Evolutionary conservation across 1,140 invertebrate genomes (phyloP), one percentile per base, ranked within the genome.

Genomic region (Ephestia elutella): DNA sequence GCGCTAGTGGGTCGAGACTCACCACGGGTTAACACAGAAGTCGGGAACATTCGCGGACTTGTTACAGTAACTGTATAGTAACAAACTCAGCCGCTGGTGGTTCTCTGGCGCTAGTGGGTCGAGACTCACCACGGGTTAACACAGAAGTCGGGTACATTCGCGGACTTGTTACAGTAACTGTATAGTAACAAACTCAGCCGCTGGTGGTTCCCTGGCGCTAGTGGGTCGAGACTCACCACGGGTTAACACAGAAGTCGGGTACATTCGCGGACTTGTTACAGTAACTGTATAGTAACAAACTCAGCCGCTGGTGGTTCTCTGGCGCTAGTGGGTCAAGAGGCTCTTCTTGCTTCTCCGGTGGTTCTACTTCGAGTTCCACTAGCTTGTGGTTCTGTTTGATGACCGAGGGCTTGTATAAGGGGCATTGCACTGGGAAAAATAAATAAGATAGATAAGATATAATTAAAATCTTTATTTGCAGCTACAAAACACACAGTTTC

Each of bases 261-360:
- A 94, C 92, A 75, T 96, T 95, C 18, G 92, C 90, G 0, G 95
- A 96, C 49, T 93, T 92, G 63, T 92, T 92, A 57, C 96, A 95
- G 76, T 96, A 98, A 81, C 96, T 98, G 76, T 96, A 98, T 78
- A 99, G 97, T 25, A 99, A 89, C 25, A 99, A 94, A 5, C 95
- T 92, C 8, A 99, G 84, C 38, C 93, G 88, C 89, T 99, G 98
- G 87, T 99, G 98, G 82, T 94, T 94, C 50, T 91, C 91, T 0
- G 95, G 94, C 78, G 97, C 94, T 0, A 99, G 86, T 19, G 96
- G 96, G 85, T 99, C 97, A 8, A 92, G 74, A 0, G 70, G 65
- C 19, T 78, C 77, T 0, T 64, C 65, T 44, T 58, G 64, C 51
- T 75, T 73, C 38, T 60, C 60, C 17, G 25, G 57, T 13, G 61